Percentiles rank a stretch among this genome's conserved stretches.
Conservation (phyloP, 2,797 vertebrate species). For the Argya squamiceps region DNA sequence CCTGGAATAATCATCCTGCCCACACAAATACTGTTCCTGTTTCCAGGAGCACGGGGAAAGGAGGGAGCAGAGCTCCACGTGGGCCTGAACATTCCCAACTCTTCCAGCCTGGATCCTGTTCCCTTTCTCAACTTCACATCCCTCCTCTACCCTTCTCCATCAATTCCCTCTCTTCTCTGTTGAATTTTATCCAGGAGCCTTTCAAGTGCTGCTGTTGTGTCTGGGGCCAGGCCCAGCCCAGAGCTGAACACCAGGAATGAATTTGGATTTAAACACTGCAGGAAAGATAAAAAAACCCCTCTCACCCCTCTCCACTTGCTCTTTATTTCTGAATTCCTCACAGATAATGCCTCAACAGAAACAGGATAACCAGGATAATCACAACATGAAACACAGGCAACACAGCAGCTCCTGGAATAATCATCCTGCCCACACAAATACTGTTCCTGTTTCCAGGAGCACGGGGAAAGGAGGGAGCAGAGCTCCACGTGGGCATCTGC, state of each 20-base stretch:
- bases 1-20: neutral
- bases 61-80: neutral
- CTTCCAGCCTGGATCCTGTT: too few species aligned
- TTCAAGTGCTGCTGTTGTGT: too few species aligned
- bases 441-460: neutral
- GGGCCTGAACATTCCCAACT: too few species aligned
- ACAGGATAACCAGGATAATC: neutral
- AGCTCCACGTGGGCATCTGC: neutral
- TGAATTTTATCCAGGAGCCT: too few species aligned
- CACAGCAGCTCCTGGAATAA: neutral
- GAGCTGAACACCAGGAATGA: too few species aligned
- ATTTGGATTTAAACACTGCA: too few species aligned
- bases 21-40: accelerated
- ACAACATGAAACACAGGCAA: neutral
- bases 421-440: neutral
- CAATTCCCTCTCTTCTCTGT: too few species aligned
- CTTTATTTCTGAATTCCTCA: neutral
- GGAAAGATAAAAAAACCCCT: too few species aligned
- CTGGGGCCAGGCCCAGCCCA: too few species aligned
- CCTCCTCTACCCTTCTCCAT: too few species aligned
- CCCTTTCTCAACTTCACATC: too few species aligned
- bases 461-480: neutral
- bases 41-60: neutral
- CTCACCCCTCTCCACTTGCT: neutral
- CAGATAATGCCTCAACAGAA: neutral